Base-by-base conservation (phyloP, 2,797 vertebrate species). In the Steatocranus sp. region DNA sequence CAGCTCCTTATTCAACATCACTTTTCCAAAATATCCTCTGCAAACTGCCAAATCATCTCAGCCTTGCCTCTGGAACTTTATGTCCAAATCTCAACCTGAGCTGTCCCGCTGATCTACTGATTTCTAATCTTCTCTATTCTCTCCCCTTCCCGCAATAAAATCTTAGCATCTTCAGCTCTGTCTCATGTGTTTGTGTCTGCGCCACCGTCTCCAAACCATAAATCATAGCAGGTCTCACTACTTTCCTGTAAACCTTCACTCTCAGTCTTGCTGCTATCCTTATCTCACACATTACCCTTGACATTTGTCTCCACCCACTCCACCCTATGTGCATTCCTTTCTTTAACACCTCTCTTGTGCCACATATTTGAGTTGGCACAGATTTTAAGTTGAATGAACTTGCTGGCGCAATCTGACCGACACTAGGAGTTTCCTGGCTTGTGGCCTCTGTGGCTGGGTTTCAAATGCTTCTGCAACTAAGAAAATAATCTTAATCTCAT, bases 341-440 rank as follows among this genome's bases (percentile, higher is more conserved):
- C 66, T 73, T 70, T 46, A 18, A 48, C 66, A 73, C 41, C 41
- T 73, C 25, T 48, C 41, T 5, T 5, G 41, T 30, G 25, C 66
- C 23, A 11, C 66, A 73, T 73, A 0, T 73, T 73, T 73, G 41
- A 73, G 15, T 48, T 73, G 66, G 41, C 66, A 73, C 41, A 48
- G 66, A 73, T 73, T 73, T 70, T 48, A 8, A 27, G 10, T 18
- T 18, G 66, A 68, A 41, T 68, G 20, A 18, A 18, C 15, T 70
- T 41, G 23, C 0, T 70, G 15, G 0, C 3, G 1, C 41, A 18
- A 46, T 43, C 41, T 0, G 1, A 70, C 15, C 4, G 0, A 17
- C 38, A 46, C 14, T 46, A 46, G 10, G 15, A 46, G 66, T 17
- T 27, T 23, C 41, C 66, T 70, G 66, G 66, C 66, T 46, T 70